Evolutionary conservation across 2,113 vertebrate species (phyloP), one percentile per base, ranked within the genome.

Genomic region (Macquaria australasica): DNA sequence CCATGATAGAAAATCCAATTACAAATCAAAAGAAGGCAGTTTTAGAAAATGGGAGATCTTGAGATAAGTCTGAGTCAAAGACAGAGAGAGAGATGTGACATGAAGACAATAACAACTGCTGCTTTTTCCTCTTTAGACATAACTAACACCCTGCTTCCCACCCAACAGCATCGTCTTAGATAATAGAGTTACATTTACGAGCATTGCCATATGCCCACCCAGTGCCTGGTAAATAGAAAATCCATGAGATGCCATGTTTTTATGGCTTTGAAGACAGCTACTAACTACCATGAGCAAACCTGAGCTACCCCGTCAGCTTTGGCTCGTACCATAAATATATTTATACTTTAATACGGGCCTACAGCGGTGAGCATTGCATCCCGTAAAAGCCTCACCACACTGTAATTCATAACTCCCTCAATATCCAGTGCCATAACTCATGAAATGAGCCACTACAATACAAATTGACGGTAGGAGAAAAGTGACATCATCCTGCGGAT

Each of bases 191-290:
- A 84, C 91, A 74, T 91, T 93, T 89, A 94, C 74, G 90, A 94
- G 88, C 77, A 11, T n/a, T 79, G 87, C 90, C 89, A 88, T 88
- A 91, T 89, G 90, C 88, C 84, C 89, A 89, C 92, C 92, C 89
- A 84, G 84, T n/a, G 89, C 84, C 90, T 87, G 91, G 86, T 88
- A 93, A 93, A 94, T 88, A 91, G 90, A 83, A 90, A 91, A 93
- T 91, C 93, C 92, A 91, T 88, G 89, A 83, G 89, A 90, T 87
- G 85, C 90, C 83, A 91, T 84, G 81, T 88, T 93, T 92, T 93
- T 91, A 92, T 69, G 85, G 82, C 82, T 82, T 50, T 39, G 81
- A 77, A 87, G 90, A 91, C 90, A 83, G 88, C 89, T 51, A 88
- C 92, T 90, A 91, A 90, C 91, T 83, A 87, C 85, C 87, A 81